A percentile compares a stretch with the other conserved stretches of the same genome.
phyloP scores from a whole-genome alignment of 2,113 vertebrate genomes.

The Dipodomys spectabilis region DNA sequence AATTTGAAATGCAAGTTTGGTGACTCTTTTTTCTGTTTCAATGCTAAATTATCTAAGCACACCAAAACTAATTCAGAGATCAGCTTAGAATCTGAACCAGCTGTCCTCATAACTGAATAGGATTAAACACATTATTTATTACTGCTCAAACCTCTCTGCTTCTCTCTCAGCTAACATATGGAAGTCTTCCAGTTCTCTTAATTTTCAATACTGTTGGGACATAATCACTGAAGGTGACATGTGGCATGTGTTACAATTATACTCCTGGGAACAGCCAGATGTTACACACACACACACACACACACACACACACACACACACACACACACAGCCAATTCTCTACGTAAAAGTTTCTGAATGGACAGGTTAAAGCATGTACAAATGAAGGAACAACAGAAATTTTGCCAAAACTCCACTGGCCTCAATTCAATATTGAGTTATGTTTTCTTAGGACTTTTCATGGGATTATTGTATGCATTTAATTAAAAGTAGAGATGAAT shows the following conservation, averaged over 20 bases:
- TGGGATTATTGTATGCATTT: neutral
- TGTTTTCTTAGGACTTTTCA: neutral
- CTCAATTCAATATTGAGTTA: neutral
- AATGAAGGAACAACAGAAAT: neutral
- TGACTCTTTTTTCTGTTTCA: constrained; percentile 39
- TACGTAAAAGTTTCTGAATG: constrained; percentile 1
- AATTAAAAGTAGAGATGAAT: neutral
- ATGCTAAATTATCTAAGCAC: constrained; percentile 62
- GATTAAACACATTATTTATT: constrained; percentile 75
- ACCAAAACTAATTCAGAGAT: constrained; percentile 70
- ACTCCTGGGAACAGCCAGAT: constrained; percentile 81
- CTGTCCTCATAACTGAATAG: constrained; percentile 60
- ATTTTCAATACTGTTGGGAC: constrained; percentile 82
- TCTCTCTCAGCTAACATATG: constrained; percentile 79
- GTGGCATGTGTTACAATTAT: constrained; percentile 77
- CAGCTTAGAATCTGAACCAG: constrained; percentile 57
- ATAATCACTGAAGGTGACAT: constrained; percentile 81
- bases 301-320: neutral
- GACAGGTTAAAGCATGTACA: neutral
- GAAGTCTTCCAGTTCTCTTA: constrained; percentile 81
- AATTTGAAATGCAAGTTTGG: neutral
- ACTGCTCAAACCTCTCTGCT: constrained; percentile 52
- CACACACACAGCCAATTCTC: neutral
- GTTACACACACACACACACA: constrained; percentile 28
- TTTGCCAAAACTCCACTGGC: neutral